Percentiles rank a stretch among this genome's conserved stretches.
These are phyloP conservation scores for Bombus haemorrhoidalis DNA, from an alignment of 1,140 invertebrate genomes.

Conservation along the genomic window DNA sequence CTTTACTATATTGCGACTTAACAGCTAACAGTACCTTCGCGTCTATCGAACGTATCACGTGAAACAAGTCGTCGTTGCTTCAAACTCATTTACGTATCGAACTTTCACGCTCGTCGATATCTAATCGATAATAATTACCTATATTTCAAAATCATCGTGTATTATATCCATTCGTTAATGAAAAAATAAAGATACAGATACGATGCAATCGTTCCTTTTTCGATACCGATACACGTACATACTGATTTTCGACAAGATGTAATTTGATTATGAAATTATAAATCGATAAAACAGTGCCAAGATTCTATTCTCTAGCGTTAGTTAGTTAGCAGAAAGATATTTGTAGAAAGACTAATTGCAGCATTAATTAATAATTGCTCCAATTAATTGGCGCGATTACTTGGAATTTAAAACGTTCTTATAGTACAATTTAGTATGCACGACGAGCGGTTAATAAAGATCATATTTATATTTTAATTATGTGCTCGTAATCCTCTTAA, in stretches of 20 bases:
- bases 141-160: not conserved
- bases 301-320: not conserved
- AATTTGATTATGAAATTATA: not conserved
- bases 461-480: too few species aligned
- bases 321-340: not conserved
- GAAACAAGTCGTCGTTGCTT: not conserved
- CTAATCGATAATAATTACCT: slow-evolving; percentile 6
- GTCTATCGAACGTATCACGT: not conserved
- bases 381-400: not conserved
- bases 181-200: not conserved
- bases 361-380: not conserved
- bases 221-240: not conserved
- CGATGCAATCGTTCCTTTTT: not conserved
- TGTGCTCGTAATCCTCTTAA: too few species aligned
- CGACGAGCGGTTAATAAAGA: too few species aligned
- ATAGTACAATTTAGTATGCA: too few species aligned
- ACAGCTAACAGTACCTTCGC: slow-evolving; percentile 1
- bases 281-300: not conserved
- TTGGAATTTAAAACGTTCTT: not conserved
- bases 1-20: slow-evolving; percentile 12
- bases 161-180: not conserved
- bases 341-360: not conserved
- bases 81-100: slow-evolving; percentile 34
- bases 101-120: slow-evolving; percentile 5
- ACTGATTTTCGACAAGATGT: not conserved